Conservation (phyloP, 1,140 invertebrate genomes). For the Pantala flavescens region DNA sequence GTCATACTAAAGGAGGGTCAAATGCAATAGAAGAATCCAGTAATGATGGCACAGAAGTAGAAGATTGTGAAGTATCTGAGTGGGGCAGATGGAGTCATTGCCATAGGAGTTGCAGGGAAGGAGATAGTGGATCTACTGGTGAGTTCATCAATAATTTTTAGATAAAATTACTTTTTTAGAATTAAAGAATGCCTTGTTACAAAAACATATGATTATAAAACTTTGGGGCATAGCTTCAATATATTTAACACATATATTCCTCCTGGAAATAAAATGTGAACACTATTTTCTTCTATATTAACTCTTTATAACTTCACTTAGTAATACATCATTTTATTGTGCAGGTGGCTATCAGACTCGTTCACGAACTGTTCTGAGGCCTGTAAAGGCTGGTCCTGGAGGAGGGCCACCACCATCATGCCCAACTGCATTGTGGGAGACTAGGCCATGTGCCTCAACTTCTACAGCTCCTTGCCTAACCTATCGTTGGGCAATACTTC, state of each 20-base stretch:
- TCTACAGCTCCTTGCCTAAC: constrained; percentile 35
- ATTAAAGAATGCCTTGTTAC: too few species aligned
- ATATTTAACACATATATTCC: too few species aligned
- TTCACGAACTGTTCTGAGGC: constrained; percentile 35
- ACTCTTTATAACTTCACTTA: too few species aligned
- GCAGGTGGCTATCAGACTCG: constrained; percentile 35
- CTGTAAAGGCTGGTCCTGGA: constrained; percentile 25
- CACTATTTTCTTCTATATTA: too few species aligned
- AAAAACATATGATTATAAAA: too few species aligned
- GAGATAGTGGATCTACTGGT: constrained; percentile 17
- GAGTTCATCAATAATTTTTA: background rate
- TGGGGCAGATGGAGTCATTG: constrained; percentile 46
- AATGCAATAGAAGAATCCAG: background rate
- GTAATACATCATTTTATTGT: too few species aligned
- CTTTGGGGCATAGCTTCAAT: too few species aligned
- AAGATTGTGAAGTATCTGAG: constrained; percentile 43
- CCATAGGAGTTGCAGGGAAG: constrained; percentile 28
- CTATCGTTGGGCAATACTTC: constrained; percentile 34
- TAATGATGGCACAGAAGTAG: constrained; percentile 15
- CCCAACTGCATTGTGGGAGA: constrained; percentile 38
- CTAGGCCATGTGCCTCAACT: constrained; percentile 34
- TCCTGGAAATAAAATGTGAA: too few species aligned
- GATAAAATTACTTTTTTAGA: too few species aligned
- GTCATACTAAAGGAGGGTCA: background rate
- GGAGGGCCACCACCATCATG: constrained; percentile 23